Percentiles rank a stretch among this genome's conserved stretches.
Evolutionary conservation across 2,113 vertebrate species (phyloP).

Genomic region (Pycnonotus jocosus): DNA sequence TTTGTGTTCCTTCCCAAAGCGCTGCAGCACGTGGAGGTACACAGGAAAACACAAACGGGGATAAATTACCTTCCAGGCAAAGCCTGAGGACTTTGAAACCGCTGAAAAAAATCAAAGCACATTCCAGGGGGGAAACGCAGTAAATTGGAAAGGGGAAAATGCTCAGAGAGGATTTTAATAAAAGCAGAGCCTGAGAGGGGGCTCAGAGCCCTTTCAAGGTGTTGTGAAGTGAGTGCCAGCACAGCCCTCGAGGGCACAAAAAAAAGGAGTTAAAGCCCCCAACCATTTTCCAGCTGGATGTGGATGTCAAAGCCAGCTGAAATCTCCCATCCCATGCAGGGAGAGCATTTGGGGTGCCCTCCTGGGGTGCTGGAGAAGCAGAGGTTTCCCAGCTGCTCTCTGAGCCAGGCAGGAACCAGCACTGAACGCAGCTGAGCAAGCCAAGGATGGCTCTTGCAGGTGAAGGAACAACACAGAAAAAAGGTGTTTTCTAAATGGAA

Average conservation of each 20-base stretch:
- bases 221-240: background rate
- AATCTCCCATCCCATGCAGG: background rate
- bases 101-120: conserved; percentile 50
- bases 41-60: background rate
- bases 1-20: background rate
- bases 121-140: background rate
- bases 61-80: conserved; percentile 35
- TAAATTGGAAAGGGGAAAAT: background rate
- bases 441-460: background rate
- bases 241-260: background rate
- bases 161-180: background rate
- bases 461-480: background rate
- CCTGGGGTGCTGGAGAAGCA: background rate
- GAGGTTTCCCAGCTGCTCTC: background rate
- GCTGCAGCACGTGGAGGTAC: background rate
- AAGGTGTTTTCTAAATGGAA: background rate
- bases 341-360: background rate
- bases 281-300: background rate
- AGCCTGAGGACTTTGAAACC: conserved; percentile 13
- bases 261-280: background rate
- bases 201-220: background rate
- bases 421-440: background rate
- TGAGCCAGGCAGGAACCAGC: background rate
- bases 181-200: background rate
- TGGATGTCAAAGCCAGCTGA: background rate